Percentiles rank a stretch among this genome's conserved stretches.
These are phyloP conservation scores for Blomia tropicalis DNA, from an alignment of 2,888 invertebrate genomes.

Conservation along the genomic window DNA sequence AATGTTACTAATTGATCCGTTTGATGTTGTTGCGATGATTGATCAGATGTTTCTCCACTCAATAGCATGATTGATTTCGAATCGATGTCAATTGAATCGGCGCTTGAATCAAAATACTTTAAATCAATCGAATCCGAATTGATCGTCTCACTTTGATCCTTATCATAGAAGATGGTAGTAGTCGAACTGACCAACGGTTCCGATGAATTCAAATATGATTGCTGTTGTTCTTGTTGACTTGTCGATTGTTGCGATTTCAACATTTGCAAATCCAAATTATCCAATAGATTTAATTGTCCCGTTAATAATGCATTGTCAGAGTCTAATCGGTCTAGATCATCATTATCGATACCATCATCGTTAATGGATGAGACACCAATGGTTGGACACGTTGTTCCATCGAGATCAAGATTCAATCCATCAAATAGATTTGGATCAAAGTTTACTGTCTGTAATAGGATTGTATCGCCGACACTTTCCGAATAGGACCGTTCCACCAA, in stretches of 20 bases:
- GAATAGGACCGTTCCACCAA: not conserved
- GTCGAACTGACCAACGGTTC: constrained; percentile 10
- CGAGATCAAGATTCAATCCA: not conserved
- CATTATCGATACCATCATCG: not conserved
- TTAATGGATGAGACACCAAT: not conserved
- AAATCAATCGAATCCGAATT: not conserved
- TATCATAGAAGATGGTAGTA: not conserved
- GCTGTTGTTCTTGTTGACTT: not conserved
- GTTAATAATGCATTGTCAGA: not conserved
- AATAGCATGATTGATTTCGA: not conserved
- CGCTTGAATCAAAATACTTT: not conserved
- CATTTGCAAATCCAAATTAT: not conserved
- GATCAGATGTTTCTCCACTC: not conserved
- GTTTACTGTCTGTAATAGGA: constrained; percentile 2
- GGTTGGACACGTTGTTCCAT: not conserved
- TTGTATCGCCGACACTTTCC: too few relatives aligned
- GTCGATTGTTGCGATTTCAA: not conserved
- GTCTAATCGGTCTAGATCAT: not conserved
- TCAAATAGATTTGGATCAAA: constrained; percentile 15
- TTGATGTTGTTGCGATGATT: not conserved
- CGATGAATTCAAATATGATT: constrained; percentile 1
- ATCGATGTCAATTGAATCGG: not conserved
- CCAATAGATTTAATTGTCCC: not conserved
- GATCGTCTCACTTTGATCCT: not conserved
- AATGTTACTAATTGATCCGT: not conserved